Evolutionary conservation across 1,140 invertebrate species (phyloP).

Genomic region (Acyrthosiphon pisum): DNA sequence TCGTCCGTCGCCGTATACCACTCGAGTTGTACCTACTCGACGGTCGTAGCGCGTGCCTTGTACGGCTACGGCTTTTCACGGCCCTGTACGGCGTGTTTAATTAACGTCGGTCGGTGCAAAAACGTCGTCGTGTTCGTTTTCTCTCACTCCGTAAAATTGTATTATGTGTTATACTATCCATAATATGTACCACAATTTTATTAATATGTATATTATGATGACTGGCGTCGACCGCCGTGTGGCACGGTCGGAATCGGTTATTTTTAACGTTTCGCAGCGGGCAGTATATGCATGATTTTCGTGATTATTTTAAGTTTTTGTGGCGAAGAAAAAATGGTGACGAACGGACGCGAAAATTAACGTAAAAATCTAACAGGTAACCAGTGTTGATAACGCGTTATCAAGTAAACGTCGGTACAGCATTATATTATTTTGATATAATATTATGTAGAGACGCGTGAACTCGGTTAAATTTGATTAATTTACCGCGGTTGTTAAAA

Average conservation of each 20-base stretch:
- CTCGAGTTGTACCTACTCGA: neutral
- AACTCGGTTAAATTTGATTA: neutral
- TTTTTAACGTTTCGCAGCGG: neutral
- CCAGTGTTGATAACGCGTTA: no score
- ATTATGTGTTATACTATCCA: neutral
- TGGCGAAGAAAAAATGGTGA: neutral
- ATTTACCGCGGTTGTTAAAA: neutral
- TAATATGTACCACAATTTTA: neutral
- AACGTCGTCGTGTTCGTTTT: neutral
- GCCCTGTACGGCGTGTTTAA: neutral
- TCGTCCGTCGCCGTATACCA: neutral
- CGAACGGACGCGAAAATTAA: neutral
- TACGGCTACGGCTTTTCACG: no score
- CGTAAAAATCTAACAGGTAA: neutral
- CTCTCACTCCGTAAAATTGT: neutral
- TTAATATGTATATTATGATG: neutral
- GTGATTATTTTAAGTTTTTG: neutral
- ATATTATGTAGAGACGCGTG: neutral
- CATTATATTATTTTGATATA: neutral
- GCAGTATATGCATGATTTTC: neutral
- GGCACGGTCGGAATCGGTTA: neutral
- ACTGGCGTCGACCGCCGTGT: neutral
- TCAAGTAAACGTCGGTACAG: neutral
- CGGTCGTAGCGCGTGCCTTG: neutral
- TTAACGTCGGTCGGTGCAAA: neutral